phyloP scores from a whole-genome alignment of 2,113 vertebrate genomes.

The Scartelaos histophorus region DNA sequence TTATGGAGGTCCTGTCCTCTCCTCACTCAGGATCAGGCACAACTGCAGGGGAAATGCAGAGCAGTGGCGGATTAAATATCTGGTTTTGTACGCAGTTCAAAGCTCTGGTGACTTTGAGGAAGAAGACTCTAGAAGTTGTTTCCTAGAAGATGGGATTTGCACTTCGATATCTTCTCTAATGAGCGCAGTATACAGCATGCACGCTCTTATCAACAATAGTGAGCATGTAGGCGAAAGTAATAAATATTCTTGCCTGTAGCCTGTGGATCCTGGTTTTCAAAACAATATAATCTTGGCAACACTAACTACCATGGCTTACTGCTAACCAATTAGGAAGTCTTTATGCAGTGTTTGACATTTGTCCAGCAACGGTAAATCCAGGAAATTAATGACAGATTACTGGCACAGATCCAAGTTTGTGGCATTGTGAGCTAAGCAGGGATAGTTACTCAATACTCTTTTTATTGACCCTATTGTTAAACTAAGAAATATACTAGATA shows the following conservation, averaged over 20 bases:
- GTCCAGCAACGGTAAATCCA: background rate
- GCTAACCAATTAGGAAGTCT: conserved; percentile 5
- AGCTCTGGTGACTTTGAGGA: conserved; percentile 7
- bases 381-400: conserved; percentile 2
- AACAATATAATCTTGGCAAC: conserved; percentile 3
- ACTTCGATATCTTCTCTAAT: conserved; percentile 5
- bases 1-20: conserved; percentile 25
- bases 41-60: conserved; percentile 22
- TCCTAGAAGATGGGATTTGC: conserved; percentile 1
- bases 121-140: background rate
- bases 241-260: background rate
- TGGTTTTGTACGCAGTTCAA: conserved; percentile 11
- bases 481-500: background rate
- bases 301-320: background rate
- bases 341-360: conserved; percentile 3
- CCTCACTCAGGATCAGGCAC: conserved; percentile 24
- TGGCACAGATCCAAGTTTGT: conserved; percentile 2
- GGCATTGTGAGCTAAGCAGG: background rate
- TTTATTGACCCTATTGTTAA: background rate
- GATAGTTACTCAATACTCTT: background rate
- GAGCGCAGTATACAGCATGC: background rate
- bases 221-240: conserved; percentile 11
- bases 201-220: background rate
- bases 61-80: conserved; percentile 16
- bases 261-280: background rate